Conservation (phyloP, 1,140 invertebrate genomes). For the Diprion similis region DNA sequence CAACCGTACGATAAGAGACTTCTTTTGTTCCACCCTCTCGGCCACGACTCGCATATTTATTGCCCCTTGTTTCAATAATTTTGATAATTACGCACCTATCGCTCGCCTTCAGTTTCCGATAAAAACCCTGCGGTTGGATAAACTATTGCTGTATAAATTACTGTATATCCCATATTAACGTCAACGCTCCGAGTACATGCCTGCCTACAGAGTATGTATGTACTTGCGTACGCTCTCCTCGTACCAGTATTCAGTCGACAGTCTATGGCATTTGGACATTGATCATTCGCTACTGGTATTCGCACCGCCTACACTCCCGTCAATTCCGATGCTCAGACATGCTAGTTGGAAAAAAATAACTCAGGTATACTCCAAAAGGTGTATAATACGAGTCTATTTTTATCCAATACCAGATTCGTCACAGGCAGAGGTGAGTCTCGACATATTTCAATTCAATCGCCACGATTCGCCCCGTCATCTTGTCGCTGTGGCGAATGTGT, state of each 20-base stretch:
- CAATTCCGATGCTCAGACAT: background rate
- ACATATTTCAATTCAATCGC: too few relatives aligned
- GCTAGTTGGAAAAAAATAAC: too few relatives aligned
- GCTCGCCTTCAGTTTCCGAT: background rate
- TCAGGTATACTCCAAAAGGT: too few relatives aligned
- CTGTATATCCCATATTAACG: background rate
- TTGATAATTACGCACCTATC: background rate
- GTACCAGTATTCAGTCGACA: background rate
- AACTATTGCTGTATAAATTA: too few relatives aligned
- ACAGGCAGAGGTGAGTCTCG: too few relatives aligned
- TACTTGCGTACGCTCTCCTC: too few relatives aligned
- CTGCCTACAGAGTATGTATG: too few relatives aligned
- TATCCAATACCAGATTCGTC: too few relatives aligned
- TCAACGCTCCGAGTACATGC: background rate
- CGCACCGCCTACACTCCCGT: background rate
- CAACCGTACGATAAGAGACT: background rate
- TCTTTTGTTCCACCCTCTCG: background rate
- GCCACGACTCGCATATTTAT: background rate
- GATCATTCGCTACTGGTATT: background rate
- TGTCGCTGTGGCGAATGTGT: too few relatives aligned
- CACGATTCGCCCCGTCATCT: too few relatives aligned
- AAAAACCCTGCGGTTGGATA: background rate
- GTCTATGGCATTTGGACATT: background rate
- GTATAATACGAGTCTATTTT: too few relatives aligned
- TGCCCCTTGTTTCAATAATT: background rate